Base-by-base conservation (phyloP, 2,797 vertebrate genomes). In the Australoheros facetus region DNA sequence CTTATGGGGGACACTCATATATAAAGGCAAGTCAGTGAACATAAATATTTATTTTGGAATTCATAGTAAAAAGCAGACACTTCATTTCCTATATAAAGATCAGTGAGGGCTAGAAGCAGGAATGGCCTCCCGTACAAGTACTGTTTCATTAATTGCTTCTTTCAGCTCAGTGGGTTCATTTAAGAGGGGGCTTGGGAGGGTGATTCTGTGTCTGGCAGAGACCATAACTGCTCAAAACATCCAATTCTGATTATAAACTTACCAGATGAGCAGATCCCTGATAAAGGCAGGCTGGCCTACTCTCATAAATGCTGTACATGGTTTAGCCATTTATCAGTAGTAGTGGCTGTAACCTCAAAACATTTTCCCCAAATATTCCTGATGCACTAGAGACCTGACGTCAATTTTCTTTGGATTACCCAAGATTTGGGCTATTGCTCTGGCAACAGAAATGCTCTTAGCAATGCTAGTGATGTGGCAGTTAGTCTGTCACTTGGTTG, bases 151-250 rank as follows among this genome's bases (percentile, higher is more conserved):
- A 4, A 57, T 79, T 80, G 69, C 37, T 79, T 56, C 80, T 90
- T 90, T 77, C 79, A 74, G 85, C 85, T 85, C 71, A 87, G 57
- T 14, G 26, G 66, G 42, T 85, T 37, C 66, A 77, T 82, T 79
- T 75, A 74, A 77, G 73, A 59, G 69, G 74, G 81, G 82, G 73
- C 74, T 62, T 80, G 75, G 55, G 57, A 30, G 66, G 57, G 16
- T 3, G 14, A 10, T 1, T 28, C 11, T 64, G 3, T 57, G 53
- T 45, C 64, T 64, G 17, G 56, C 53, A 53, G 75, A 53, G 32
- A 17, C 39, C n/a, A 54, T 76, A 79, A 77, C 80, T 12, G 54
- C 16, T 37, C 51, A 23, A 23, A 80, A 51, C 58, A 59, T 73
- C 51, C 42, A 42, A 0, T 0, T 75, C 57, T 16, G 13, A 17